Conservation (phyloP, 2,888 invertebrate species). For the Spicauda simplicius region DNA sequence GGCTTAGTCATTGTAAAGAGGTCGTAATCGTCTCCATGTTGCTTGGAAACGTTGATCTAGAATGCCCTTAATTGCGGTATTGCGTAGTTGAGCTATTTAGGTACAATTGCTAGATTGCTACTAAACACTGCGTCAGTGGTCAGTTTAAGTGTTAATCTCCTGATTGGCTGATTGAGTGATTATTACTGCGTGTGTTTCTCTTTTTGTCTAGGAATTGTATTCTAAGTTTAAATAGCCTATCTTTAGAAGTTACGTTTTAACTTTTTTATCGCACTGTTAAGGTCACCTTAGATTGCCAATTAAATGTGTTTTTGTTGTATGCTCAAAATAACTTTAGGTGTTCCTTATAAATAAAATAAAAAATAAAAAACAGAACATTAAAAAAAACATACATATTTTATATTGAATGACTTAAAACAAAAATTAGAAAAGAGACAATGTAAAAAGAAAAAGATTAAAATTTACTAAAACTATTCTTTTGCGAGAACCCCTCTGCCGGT, state of each 20-base stretch:
- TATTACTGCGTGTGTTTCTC: not conserved
- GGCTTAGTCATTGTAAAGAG: not conserved
- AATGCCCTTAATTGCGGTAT: slow-evolving; percentile 33
- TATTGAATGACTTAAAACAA: too few relatives aligned
- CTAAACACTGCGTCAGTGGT: slow-evolving; percentile 28
- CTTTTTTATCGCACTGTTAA: not conserved
- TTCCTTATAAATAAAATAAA: too few relatives aligned
- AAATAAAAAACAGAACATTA: too few relatives aligned
- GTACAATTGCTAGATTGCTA: slow-evolving; percentile 35
- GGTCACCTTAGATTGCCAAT: slow-evolving; percentile 4
- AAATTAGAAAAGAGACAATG: too few relatives aligned
- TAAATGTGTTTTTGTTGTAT: not conserved
- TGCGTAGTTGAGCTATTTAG: slow-evolving; percentile 32
- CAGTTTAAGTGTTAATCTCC: slow-evolving; percentile 30
- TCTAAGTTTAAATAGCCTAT: not conserved
- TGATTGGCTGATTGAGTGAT: slow-evolving; percentile 32
- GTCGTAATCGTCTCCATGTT: slow-evolving; percentile 3
- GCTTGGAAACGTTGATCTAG: slow-evolving; percentile 26
- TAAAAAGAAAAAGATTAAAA: too few relatives aligned
- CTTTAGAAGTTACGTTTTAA: not conserved
- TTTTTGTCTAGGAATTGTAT: not conserved
- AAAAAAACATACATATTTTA: too few relatives aligned
- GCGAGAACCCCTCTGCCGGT: too few relatives aligned
- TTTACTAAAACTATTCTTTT: too few relatives aligned
- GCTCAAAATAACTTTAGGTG: too few relatives aligned